These are phyloP conservation scores for Heliconius himera DNA, from an alignment of 1,140 invertebrate genomes.

Conservation along the genomic window DNA sequence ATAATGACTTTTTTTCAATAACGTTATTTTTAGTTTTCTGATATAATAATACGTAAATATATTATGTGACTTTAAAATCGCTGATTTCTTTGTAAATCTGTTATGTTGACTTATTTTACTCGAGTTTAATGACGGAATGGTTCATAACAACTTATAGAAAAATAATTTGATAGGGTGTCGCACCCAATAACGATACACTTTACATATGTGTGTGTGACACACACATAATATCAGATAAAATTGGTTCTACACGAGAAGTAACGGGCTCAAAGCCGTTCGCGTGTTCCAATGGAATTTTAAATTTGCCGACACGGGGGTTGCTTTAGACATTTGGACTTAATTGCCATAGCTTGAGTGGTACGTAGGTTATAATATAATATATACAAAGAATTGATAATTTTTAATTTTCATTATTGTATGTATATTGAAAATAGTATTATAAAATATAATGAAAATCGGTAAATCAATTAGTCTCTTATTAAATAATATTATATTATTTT, in stretches of 20 bases:
- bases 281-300: constrained; percentile 54
- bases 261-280: constrained; percentile 57
- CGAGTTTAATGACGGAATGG: constrained; percentile 30
- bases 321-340: constrained; percentile 25
- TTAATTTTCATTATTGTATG: neutral
- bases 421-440: neutral
- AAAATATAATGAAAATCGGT: too few species aligned
- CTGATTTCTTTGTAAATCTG: too few species aligned
- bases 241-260: constrained; percentile 48
- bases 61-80: too few species aligned
- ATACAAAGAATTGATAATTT: neutral
- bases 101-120: neutral
- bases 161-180: constrained; percentile 70
- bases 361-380: too few species aligned
- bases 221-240: constrained; percentile 47
- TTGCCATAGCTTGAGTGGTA: neutral
- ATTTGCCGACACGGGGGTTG: constrained; percentile 49
- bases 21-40: too few species aligned
- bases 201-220: constrained; percentile 46
- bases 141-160: constrained; percentile 44
- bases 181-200: constrained; percentile 50
- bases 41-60: too few species aligned
- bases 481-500: too few species aligned
- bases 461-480: too few species aligned
- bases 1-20: neutral